These are phyloP conservation scores for Charina bottae DNA, from an alignment of 2,113 vertebrate genomes.

Conservation along the genomic window DNA sequence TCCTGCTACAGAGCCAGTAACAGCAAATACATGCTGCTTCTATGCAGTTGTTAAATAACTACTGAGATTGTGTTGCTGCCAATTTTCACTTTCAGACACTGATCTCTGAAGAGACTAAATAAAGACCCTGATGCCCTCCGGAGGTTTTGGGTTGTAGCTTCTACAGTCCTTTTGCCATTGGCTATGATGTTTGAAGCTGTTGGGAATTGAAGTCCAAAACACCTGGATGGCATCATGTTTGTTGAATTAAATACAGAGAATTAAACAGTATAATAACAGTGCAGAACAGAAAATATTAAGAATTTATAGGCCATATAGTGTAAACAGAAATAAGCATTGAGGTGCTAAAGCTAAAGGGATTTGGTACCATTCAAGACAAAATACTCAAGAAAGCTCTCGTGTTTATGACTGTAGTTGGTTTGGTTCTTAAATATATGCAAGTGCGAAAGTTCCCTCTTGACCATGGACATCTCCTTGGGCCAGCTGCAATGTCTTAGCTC, in stretches of 20 bases:
- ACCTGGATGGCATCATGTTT: background rate
- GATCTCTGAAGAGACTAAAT: background rate
- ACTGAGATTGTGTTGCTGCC: background rate
- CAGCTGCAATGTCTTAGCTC: background rate
- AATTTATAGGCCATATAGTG: background rate
- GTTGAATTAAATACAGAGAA: background rate
- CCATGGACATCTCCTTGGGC: background rate
- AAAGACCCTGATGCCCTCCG: background rate
- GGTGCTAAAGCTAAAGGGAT: too few relatives aligned
- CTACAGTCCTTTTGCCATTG: background rate
- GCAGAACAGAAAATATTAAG: background rate
- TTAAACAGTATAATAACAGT: background rate
- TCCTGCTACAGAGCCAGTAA: constrained; percentile 8
- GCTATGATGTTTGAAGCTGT: background rate
- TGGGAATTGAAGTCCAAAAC: background rate
- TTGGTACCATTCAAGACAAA: background rate
- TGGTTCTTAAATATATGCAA: background rate
- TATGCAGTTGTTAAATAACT: background rate
- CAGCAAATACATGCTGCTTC: constrained; percentile 27
- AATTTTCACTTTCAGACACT: background rate
- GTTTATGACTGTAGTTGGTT: background rate
- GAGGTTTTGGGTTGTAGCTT: background rate
- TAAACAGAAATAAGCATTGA: background rate
- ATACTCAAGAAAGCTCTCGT: background rate
- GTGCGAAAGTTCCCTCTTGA: background rate